These are phyloP conservation scores for Oryctes rhinoceros DNA, from an alignment of 1,140 invertebrate species.

Conservation along the genomic window DNA sequence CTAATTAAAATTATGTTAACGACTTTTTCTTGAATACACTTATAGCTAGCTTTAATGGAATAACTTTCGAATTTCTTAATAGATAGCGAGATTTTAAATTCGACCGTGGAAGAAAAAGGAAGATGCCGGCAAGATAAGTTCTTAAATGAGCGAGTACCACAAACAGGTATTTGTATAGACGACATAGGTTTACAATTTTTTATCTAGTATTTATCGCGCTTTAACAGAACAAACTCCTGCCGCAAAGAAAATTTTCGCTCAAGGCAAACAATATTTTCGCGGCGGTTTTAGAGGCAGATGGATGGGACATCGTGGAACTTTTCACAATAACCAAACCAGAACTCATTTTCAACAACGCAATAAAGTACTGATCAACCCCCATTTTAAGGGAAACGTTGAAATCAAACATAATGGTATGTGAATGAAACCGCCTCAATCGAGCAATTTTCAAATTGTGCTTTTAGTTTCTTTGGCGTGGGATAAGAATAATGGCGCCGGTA, in stretches of 20 bases:
- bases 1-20: too few relatives aligned
- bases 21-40: too few relatives aligned
- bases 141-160: background rate
- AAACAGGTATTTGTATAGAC: background rate
- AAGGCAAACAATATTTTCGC: background rate
- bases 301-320: background rate
- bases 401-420: constrained; percentile 31
- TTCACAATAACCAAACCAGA: constrained; percentile 20
- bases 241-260: background rate
- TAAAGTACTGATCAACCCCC: constrained; percentile 18
- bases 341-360: constrained; percentile 9
- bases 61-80: background rate
- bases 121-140: constrained; percentile 30
- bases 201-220: background rate
- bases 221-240: background rate
- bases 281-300: background rate
- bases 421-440: background rate
- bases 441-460: background rate
- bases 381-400: constrained; percentile 29
- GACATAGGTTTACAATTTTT: background rate
- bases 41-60: too few relatives aligned
- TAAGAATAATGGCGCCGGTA: constrained; percentile 11
- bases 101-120: constrained; percentile 11
- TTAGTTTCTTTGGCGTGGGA: constrained; percentile 40
- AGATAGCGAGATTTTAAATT: constrained; percentile 29